These are phyloP conservation scores for Sitobion miscanthi DNA, from an alignment of 1,140 invertebrate genomes.

Conservation along the genomic window DNA sequence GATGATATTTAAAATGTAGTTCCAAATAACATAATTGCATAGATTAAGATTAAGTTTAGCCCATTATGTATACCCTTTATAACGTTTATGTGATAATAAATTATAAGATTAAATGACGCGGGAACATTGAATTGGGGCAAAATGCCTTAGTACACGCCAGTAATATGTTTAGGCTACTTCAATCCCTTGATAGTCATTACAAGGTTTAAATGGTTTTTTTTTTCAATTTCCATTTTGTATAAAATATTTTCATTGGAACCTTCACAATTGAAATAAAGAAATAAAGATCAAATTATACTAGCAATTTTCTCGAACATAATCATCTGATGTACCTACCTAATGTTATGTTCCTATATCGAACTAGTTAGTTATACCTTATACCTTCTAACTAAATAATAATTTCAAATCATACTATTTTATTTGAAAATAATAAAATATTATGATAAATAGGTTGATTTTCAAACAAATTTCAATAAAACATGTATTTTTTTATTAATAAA, in stretches of 20 bases:
- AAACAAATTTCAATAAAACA: no score
- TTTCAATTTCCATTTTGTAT: neutral
- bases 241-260: neutral
- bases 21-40: neutral
- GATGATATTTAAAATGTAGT: neutral
- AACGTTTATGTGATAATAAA: conserved; percentile 23
- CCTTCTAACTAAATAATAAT: neutral
- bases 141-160: neutral
- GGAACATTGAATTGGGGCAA: conserved; percentile 12
- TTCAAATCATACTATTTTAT: neutral
- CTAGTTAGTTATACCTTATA: neutral
- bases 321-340: no score
- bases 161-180: conserved; percentile 24
- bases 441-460: no score
- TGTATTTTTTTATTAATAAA: no score
- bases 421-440: neutral
- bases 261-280: neutral
- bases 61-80: conserved; percentile 19
- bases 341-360: neutral
- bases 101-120: conserved; percentile 19
- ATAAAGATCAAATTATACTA: neutral
- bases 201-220: conserved; percentile 5
- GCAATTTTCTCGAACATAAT: neutral
- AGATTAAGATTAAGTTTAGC: neutral
- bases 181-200: conserved; percentile 23